Percentiles rank a stretch among this genome's conserved stretches.
These are phyloP conservation scores for Carassius gibelio DNA, from an alignment of 2,113 vertebrate species.

Conservation along the genomic window DNA sequence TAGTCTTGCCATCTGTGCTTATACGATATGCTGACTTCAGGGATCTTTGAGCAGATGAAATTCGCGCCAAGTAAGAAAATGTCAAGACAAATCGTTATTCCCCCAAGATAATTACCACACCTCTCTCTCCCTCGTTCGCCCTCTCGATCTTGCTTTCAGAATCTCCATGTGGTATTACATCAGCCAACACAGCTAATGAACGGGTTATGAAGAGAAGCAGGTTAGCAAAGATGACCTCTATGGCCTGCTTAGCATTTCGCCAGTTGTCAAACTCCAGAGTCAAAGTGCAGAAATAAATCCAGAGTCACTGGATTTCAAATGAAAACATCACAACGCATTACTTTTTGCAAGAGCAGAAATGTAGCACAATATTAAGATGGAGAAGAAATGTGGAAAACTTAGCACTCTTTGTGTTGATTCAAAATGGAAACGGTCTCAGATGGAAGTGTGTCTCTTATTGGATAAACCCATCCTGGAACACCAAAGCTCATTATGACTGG, in stretches of 20 bases:
- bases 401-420: conserved; percentile 10
- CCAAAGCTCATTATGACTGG: not conserved
- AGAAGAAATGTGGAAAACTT: conserved; percentile 7
- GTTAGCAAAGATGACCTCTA: conserved; percentile 55
- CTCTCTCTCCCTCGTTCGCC: conserved; percentile 56
- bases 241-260: conserved; percentile 29
- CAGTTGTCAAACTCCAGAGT: conserved; percentile 20
- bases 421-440: conserved; percentile 2
- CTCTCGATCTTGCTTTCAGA: conserved; percentile 50
- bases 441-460: not conserved
- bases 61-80: conserved; percentile 73
- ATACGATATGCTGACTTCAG: conserved; percentile 68
- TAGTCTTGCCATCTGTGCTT: conserved; percentile 72
- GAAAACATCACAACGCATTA: not conserved
- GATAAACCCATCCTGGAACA: not conserved
- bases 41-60: conserved; percentile 79
- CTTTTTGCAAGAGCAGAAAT: not conserved
- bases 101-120: conserved; percentile 70
- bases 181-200: conserved; percentile 56
- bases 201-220: conserved; percentile 53
- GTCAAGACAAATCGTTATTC: conserved; percentile 76
- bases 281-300: conserved; percentile 1
- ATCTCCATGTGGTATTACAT: conserved; percentile 51
- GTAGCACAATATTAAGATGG: not conserved
- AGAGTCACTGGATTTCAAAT: conserved; percentile 1